Base-by-base conservation (phyloP, 2,797 vertebrate genomes). In the Onychomys torridus region DNA sequence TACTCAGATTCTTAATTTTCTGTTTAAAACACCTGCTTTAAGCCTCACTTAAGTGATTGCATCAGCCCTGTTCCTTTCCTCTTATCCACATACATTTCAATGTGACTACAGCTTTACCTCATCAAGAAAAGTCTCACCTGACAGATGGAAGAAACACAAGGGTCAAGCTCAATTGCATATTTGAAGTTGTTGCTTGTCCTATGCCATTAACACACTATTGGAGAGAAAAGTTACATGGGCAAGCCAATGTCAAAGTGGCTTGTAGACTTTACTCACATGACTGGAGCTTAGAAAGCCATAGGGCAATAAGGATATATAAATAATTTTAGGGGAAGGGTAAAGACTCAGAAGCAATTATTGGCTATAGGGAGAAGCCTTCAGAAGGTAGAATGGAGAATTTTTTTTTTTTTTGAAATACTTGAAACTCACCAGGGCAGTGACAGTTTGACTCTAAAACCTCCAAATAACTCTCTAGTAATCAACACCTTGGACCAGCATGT, bases 401-500 rank as follows among this genome's bases (percentile, higher is more conserved):
- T 97, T 55, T 77, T 97, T 55, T 77, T n/a, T n/a, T n/a, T 37
- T 92, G 73, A 95, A 97, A 73, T 71, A 93, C 43, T 94, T 76
- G 67, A 71, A 92, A 89, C 55, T 75, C 10, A 73, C 91, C 79
- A 87, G 91, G 52, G 27, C 21, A 61, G 49, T 67, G 73, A 93
- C 37, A 71, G 4, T 89, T 96, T 95, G 61, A 55, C 7, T 25
- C 14, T n/a, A 25, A 75, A 90, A 96, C 86, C 57, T 1, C 49
- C 32, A 78, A 93, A 69, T 6, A 90, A 37, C 0, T 23, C 37
- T 57, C 78, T 29, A 71, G 37, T 96, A 37, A 73, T 82, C n/a
- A 75, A 43, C 78, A 43, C 78, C 14, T 43, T 67, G 12, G 71
- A 25, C 37, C 12, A 87, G 85, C 63, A 73, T 76, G 49, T 65